Base-by-base conservation (phyloP, 2,888 invertebrate species). In the Clusia tigrina region DNA sequence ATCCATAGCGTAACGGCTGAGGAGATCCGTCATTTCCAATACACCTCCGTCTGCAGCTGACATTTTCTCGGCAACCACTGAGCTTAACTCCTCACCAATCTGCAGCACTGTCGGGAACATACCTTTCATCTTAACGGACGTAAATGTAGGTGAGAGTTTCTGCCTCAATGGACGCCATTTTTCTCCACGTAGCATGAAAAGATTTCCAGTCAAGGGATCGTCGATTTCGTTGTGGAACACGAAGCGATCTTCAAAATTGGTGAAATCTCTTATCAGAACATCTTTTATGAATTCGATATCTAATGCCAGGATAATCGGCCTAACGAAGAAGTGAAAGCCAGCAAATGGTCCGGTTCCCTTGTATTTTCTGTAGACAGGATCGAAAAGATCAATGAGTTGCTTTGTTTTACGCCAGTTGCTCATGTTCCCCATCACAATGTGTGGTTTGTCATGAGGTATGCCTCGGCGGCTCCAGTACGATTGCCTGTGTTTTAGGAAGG, bases 1-100 rank as follows among this genome's bases (percentile, higher is more conserved):
- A 69, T 86, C 86, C 17, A 84, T 83, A 1, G 85, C 84, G 58
- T 79, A 85, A 20, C 81, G 77, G 0, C 81, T 80, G 25, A 79
- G 71, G 1, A 81, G 60, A 23, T 83, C 82, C 60, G 80, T 79
- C 2, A 84, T 68, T 59, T 86, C 85, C 77, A 85, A 38, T 2
- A 17, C 12, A 24, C 26, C 51, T 1, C 6, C 6, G 20, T 48
- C 2, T 15, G 18, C 5, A 5, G 3, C 5, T 15, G 18, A 5
- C 5, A 20, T 9, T 6, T 2, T 5, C 2, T 20, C 20, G 18
- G 0, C n/a, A 2, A 69, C n/a, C 10, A 56, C 57, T 1, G 54
- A 23, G 1, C 53, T 26, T 10, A 66, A 66, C 60, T 71, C 67
- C 2, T 77, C 63, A 0, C 72, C 76, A n/a, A 80, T 74, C 25